Conservation (phyloP, 2,113 vertebrate species). For the Chlorocebus sabaeus region DNA sequence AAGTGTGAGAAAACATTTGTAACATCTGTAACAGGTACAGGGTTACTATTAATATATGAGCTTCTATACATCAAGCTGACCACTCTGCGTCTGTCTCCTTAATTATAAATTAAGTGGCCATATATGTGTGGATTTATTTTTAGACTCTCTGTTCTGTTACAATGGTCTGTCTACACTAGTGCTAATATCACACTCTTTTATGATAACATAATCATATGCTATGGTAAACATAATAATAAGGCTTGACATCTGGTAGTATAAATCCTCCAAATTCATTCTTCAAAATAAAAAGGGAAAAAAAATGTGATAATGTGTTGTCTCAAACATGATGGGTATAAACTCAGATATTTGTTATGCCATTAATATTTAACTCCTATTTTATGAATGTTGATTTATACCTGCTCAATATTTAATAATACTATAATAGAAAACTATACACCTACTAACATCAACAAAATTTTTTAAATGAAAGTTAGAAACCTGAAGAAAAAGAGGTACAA, state of each 20-base stretch:
- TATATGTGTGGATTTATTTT: not conserved
- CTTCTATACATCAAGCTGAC: not conserved
- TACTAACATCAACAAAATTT: not conserved
- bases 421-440: not conserved
- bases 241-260: not conserved
- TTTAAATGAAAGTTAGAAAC: not conserved
- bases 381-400: constrained; percentile 35
- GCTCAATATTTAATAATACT: not conserved
- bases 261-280: not conserved
- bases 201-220: not conserved
- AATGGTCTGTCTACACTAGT: not conserved
- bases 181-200: not conserved
- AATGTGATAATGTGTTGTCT: not conserved
- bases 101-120: not conserved
- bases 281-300: constrained; percentile 47
- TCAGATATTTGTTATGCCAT: not conserved
- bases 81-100: not conserved
- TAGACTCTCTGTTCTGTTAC: not conserved
- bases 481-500: not conserved
- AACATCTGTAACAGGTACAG: not conserved
- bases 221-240: not conserved
- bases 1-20: not conserved
- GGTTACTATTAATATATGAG: not conserved
- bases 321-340: not conserved
- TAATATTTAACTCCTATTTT: not conserved